Evolutionary conservation across 1,140 invertebrate genomes (phyloP).

Genomic region (Colletes gigas): DNA sequence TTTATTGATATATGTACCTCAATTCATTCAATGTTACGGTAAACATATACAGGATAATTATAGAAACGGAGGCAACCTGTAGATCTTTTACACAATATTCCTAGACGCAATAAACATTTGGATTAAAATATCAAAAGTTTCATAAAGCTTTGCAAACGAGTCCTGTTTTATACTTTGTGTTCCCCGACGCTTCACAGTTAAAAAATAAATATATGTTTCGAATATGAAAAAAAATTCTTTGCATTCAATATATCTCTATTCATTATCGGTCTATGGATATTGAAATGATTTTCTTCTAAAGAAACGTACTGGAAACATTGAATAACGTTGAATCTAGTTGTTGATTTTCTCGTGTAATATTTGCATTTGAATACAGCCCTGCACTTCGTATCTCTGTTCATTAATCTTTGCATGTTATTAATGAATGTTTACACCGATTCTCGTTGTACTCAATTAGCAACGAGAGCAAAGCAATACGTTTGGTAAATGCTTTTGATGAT

Average conservation of each 20-base stretch:
- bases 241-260: background rate
- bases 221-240: background rate
- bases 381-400: constrained; percentile 22
- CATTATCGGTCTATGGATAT: background rate
- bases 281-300: background rate
- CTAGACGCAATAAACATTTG: no score
- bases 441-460: constrained; percentile 6
- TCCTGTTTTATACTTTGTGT: background rate
- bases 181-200: background rate
- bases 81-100: no score
- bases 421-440: background rate
- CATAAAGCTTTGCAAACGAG: no score
- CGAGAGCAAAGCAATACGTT: background rate
- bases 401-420: constrained; percentile 4
- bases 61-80: no score
- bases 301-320: background rate
- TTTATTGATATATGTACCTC: no score
- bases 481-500: no score
- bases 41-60: no score
- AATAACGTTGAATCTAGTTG: background rate
- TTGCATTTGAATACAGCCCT: background rate
- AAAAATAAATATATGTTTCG: background rate
- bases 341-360: background rate
- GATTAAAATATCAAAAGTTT: no score
- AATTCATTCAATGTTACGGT: no score